Base-by-base conservation (phyloP, 2,888 invertebrate genomes). In the Hydrotaea cyrtoneurina region DNA sequence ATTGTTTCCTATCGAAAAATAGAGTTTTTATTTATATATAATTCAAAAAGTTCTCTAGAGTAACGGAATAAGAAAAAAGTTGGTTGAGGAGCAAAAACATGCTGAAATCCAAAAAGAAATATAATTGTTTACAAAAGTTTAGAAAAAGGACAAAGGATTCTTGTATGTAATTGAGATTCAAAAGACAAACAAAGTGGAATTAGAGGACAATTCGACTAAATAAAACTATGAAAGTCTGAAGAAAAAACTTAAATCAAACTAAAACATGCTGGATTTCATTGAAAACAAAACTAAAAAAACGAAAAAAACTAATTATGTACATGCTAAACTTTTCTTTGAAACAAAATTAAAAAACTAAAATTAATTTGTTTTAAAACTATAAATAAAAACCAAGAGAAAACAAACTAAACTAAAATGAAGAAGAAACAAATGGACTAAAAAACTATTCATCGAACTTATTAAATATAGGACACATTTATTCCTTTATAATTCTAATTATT, bases 391-490 rank as follows among this genome's bases (percentile, higher is more conserved):
- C 21, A 21, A 55, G 55, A 36, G 19, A 19, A 23, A 55, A 57
- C 2, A n/a, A 76, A 71, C 19, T 57, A 39, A 81, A 62, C 71
- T 71, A 21, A 66, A 66, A 13, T 15, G 36, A 17, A 36, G 64
- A 77, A 80, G 43, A 17, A 46, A 72, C 23, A 66, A 66, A 74
- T 26, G 71, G 66, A 46, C 62, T 75, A 83, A 66, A 59, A 36
- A 59, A 10, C 75, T 66, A 57, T 50, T 57, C 19, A 69, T 43
- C 50, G 80, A 53, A 82, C 69, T 64, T 69, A 59, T 86, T 90
- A 91, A 91, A 91, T 91, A 90, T 91, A 90, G 91, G 91, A 91
- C 91, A 90, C 87, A 86, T 86, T 83, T 87, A 69, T 69, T 69
- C 69, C 69, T 69, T 19, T 39, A 10, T 39, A 17, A 17, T 13